Percentiles rank a stretch among this genome's conserved stretches.
Conservation (phyloP, 2,888 invertebrate genomes). For the Teleogryllus oceanicus region DNA sequence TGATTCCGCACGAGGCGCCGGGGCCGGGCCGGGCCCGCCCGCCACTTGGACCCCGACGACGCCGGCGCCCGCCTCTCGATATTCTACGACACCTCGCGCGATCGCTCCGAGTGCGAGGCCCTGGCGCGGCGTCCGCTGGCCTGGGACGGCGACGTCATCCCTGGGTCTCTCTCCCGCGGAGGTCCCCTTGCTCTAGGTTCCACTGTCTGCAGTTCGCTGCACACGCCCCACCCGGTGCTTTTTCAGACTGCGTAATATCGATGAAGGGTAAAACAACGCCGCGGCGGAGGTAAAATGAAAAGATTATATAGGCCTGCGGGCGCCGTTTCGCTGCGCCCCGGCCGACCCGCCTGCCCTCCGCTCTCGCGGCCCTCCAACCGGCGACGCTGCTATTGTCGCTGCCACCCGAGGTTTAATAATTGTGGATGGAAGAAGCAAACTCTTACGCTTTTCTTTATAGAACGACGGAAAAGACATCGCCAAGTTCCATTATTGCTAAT, state of each 20-base stretch:
- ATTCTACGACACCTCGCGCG: background rate
- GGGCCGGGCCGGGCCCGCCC: background rate
- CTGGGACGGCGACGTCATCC: too few relatives aligned
- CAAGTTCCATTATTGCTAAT: slow-evolving; percentile 30
- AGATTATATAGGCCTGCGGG: slow-evolving; percentile 23
- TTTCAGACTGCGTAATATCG: slow-evolving; percentile 18
- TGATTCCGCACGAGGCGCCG: background rate
- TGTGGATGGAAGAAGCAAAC: slow-evolving; percentile 18
- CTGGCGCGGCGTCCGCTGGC: too few relatives aligned
- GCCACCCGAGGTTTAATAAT: slow-evolving; percentile 28
- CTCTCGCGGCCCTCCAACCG: background rate
- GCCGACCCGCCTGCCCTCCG: background rate
- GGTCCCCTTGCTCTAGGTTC: too few relatives aligned
- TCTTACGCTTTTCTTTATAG: background rate
- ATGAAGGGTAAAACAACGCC: slow-evolving; percentile 22
- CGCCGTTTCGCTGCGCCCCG: background rate
- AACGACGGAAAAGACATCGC: slow-evolving; percentile 27
- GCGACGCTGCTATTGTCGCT: background rate
- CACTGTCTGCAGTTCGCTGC: too few relatives aligned
- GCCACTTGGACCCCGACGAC: background rate
- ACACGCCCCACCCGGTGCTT: background rate
- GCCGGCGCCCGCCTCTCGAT: background rate
- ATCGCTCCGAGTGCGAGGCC: background rate
- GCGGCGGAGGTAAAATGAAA: slow-evolving; percentile 26
- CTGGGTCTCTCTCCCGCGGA: too few relatives aligned